phyloP scores from a whole-genome alignment of 2,888 invertebrate genomes.

The Penaeus monodon region DNA sequence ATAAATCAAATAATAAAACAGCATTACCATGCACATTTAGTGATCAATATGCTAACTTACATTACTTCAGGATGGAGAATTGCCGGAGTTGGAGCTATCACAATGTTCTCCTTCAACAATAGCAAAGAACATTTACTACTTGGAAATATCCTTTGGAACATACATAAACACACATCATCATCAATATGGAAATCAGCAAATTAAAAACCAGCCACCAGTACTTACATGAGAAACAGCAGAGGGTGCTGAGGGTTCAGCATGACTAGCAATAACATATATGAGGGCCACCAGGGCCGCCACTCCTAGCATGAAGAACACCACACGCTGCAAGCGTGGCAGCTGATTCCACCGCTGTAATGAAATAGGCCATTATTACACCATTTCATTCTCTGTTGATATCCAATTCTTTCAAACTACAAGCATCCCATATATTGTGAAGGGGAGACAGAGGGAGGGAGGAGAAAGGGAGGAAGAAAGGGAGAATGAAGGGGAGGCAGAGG shows the following conservation, averaged over 20 bases:
- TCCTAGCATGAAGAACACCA: constrained; percentile 78
- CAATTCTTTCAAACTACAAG: neutral
- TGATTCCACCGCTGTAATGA: constrained; percentile 84
- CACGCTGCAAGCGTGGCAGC: constrained; percentile 85
- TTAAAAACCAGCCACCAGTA: neutral
- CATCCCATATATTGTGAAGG: too few species aligned
- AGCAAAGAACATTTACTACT: constrained; percentile 1
- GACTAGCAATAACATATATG: constrained; percentile 33
- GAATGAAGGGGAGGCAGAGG: neutral
- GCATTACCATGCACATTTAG: too few species aligned
- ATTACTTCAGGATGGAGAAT: too few species aligned
- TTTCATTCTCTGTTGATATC: neutral
- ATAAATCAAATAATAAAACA: too few species aligned
- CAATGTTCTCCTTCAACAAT: constrained; percentile 19
- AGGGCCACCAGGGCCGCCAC: constrained; percentile 40
- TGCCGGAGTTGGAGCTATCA: constrained; percentile 14
- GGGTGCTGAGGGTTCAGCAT: constrained; percentile 33
- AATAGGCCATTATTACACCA: neutral
- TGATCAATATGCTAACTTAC: too few species aligned
- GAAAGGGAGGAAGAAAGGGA: neutral
- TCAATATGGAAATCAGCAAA: neutral
- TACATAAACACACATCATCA: neutral
- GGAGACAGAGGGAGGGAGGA: neutral
- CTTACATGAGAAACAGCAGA: neutral
- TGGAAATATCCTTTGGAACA: neutral